Evolutionary conservation across 2,113 vertebrate genomes (phyloP).

Genomic region (Abramis brama): DNA sequence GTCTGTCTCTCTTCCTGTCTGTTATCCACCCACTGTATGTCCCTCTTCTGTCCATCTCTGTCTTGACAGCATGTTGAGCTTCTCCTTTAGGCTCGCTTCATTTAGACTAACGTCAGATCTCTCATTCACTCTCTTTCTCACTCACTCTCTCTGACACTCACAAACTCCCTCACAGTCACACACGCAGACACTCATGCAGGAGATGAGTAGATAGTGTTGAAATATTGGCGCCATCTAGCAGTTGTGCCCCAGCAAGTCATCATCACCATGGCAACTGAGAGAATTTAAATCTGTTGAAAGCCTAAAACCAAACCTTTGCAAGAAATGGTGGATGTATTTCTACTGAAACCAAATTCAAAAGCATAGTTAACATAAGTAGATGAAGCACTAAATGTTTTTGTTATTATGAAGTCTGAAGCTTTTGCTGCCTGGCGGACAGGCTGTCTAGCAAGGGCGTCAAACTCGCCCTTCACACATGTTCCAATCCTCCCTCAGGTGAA

Average conservation of each 20-base stretch:
- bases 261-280: constrained; percentile 42
- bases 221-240: constrained; percentile 45
- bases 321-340: background rate
- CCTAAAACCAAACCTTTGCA: constrained; percentile 4
- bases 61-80: constrained; percentile 8
- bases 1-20: background rate
- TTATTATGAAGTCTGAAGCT: background rate
- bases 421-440: background rate
- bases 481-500: constrained; percentile 11
- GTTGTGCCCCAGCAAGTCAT: constrained; percentile 25
- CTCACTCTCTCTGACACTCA: constrained; percentile 23
- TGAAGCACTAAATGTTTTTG: background rate
- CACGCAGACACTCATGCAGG: constrained; percentile 19
- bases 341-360: background rate
- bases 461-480: constrained; percentile 27
- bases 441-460: background rate
- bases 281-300: constrained; percentile 26
- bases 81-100: constrained; percentile 18
- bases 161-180: constrained; percentile 28
- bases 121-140: background rate
- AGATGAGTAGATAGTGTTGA: constrained; percentile 43
- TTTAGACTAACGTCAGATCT: constrained; percentile 20
- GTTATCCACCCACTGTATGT: constrained; percentile 5
- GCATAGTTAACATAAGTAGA: background rate
- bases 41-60: background rate